These are phyloP conservation scores for Xenopus laevis DNA, from an alignment of 2,113 vertebrate species.

Conservation along the genomic window DNA sequence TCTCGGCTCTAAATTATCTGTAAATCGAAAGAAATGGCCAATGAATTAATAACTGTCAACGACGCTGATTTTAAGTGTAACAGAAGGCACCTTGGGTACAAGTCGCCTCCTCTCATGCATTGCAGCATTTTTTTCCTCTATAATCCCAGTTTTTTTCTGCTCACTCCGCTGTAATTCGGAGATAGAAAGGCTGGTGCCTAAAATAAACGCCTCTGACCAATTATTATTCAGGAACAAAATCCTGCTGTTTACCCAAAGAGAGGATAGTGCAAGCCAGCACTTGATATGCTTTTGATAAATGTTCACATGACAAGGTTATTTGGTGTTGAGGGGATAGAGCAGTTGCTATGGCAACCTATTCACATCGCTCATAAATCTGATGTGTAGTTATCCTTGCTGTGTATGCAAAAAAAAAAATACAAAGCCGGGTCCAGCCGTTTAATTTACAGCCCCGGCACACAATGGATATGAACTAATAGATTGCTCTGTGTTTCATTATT, in stretches of 20 bases:
- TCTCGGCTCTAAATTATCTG: too few relatives aligned
- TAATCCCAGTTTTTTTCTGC: too few relatives aligned
- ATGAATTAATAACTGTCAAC: too few relatives aligned
- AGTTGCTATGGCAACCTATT: conserved; percentile 72
- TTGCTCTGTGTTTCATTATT: conserved; percentile 52
- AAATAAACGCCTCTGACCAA: conserved; percentile 65
- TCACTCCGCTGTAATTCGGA: background rate
- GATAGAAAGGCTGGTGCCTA: conserved; percentile 56
- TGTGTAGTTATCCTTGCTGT: conserved; percentile 77
- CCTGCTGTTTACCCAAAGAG: conserved; percentile 67
- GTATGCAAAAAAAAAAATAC: conserved; percentile 68
- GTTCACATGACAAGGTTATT: conserved; percentile 77
- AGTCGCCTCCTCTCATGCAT: too few relatives aligned
- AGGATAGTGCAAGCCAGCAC: conserved; percentile 57
- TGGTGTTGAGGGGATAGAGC: conserved; percentile 69
- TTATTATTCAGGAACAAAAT: conserved; percentile 69
- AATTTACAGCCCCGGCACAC: conserved; percentile 63
- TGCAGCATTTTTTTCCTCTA: background rate
- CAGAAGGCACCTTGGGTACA: too few relatives aligned
- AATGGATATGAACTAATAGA: conserved; percentile 55
- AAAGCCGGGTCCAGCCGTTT: conserved; percentile 63
- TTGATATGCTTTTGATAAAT: conserved; percentile 75
- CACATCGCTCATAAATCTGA: conserved; percentile 76
- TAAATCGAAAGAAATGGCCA: too few relatives aligned
- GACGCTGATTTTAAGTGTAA: too few relatives aligned